Percentiles rank a stretch among this genome's conserved stretches.
Conservation (phyloP, 2,113 vertebrate species). For the Corythornis cristatus region DNA sequence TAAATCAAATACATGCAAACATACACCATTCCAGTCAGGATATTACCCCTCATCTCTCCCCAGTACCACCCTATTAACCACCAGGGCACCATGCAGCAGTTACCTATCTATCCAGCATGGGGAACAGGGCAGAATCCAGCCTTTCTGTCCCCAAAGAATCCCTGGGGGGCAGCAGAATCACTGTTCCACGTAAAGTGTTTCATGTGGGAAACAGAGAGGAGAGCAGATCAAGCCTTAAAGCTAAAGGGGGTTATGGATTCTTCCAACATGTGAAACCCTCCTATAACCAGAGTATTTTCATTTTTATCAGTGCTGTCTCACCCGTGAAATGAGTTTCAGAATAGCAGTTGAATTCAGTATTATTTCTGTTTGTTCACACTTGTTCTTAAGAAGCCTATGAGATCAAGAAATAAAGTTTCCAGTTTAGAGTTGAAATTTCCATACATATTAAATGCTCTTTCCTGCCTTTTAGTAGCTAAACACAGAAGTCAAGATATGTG, state of each 20-base stretch:
- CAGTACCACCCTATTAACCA: neutral
- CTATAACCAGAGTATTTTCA: neutral
- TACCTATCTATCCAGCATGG: neutral
- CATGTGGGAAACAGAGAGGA: neutral
- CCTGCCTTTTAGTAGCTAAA: conserved; percentile 38
- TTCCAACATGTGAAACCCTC: neutral
- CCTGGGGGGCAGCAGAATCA: neutral
- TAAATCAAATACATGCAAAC: neutral
- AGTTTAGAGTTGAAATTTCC: conserved; percentile 50
- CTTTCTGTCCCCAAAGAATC: neutral
- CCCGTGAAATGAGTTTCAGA: neutral
- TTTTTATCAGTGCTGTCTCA: neutral
- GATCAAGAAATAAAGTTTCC: conserved; percentile 35
- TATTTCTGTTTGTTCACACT: neutral
- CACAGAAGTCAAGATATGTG: conserved; percentile 30
- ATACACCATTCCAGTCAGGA: neutral
- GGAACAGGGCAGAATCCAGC: neutral
- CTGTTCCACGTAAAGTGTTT: neutral
- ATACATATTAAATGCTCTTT: conserved; percentile 49
- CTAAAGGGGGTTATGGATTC: neutral
- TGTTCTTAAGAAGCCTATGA: conserved; percentile 17
- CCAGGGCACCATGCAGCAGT: neutral
- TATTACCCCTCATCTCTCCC: neutral
- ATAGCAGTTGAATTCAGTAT: neutral
- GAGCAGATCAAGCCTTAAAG: neutral